phyloP scores from a whole-genome alignment of 2,888 invertebrate genomes.

The Phlogophora meticulosa region DNA sequence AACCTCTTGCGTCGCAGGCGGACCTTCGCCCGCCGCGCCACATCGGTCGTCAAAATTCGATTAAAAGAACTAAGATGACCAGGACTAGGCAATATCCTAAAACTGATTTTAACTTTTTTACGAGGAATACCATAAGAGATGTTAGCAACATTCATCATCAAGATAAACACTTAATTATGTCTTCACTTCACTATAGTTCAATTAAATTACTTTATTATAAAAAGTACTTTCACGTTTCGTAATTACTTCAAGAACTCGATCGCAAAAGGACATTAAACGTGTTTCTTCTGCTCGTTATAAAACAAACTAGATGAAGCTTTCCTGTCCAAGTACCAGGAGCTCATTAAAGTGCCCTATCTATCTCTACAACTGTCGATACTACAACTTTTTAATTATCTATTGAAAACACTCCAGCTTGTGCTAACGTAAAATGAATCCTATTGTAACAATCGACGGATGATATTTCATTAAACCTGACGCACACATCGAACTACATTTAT shows the following conservation, averaged over 20 bases:
- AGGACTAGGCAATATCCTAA: no score
- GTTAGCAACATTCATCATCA: constrained; percentile 21
- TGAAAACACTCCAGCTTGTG: constrained; percentile 28
- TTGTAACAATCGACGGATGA: neutral
- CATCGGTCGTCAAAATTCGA: no score
- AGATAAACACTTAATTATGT: neutral
- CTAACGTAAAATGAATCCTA: constrained; percentile 13
- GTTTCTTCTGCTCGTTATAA: constrained; percentile 11
- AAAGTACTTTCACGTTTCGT: neutral
- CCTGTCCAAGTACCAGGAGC: constrained; percentile 23
- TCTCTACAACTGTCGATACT: constrained; percentile 55
- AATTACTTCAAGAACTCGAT: neutral
- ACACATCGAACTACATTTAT: neutral
- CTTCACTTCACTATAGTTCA: neutral
- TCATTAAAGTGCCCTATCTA: constrained; percentile 62
- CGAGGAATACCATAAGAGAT: neutral
- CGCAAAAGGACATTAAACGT: neutral
- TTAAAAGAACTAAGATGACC: no score
- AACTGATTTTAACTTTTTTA: constrained; percentile 22
- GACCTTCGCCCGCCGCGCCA: no score
- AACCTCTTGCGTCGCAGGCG: no score
- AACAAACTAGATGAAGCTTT: constrained; percentile 19
- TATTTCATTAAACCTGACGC: neutral
- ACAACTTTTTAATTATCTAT: constrained; percentile 63
- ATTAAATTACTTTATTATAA: neutral